Evolutionary conservation across 2,113 vertebrate species (phyloP).

Genomic region (Cheirogaleus medius): DNA sequence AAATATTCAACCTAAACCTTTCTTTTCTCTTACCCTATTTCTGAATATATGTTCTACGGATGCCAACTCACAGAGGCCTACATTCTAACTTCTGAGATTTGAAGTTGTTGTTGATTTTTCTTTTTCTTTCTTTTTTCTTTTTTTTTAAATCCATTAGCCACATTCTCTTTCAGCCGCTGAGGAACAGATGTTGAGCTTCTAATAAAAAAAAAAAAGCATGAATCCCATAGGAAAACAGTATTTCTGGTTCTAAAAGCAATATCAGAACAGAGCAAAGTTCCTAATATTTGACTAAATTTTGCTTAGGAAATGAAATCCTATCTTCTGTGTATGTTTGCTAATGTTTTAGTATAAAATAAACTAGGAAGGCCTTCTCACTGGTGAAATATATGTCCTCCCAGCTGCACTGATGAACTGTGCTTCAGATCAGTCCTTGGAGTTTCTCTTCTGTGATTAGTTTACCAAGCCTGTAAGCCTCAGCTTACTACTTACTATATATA

Average conservation of each 20-base stretch:
- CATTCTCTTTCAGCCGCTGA: constrained; percentile 1
- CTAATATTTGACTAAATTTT: constrained; percentile 60
- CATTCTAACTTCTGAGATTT: constrained; percentile 20
- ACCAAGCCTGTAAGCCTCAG: not conserved
- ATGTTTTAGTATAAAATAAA: constrained; percentile 47
- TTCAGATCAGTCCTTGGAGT: not conserved
- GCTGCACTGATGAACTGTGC: constrained; percentile 13
- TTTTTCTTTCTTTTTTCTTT: not conserved
- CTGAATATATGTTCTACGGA: not conserved
- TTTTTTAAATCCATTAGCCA: constrained; percentile 29
- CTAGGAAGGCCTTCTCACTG: not conserved
- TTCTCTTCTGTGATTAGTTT: constrained; percentile 39
- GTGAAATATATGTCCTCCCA: not conserved
- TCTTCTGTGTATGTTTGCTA: constrained; percentile 4
- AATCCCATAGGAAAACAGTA: constrained; percentile 60
- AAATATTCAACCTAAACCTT: not conserved
- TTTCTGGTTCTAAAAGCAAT: constrained; percentile 62
- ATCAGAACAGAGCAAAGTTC: constrained; percentile 32
- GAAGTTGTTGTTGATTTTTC: constrained; percentile 32
- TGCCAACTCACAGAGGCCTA: not conserved
- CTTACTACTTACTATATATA: constrained; percentile 30
- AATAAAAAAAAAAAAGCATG: not conserved
- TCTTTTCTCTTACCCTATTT: not conserved
- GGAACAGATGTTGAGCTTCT: constrained; percentile 71
- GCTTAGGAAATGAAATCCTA: constrained; percentile 56